These are phyloP conservation scores for Cheilosia vernalis DNA, from an alignment of 2,888 invertebrate species.

Conservation along the genomic window DNA sequence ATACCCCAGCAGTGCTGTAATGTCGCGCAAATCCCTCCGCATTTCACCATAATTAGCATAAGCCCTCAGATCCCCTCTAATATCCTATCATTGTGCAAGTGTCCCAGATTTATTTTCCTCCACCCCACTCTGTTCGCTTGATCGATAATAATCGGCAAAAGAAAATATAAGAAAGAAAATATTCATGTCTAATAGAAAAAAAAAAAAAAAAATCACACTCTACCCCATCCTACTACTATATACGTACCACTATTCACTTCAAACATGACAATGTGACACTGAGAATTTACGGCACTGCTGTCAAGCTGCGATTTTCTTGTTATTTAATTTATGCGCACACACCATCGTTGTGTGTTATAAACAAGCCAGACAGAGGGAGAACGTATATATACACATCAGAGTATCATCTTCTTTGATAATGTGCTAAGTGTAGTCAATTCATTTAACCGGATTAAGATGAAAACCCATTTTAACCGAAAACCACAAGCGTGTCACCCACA, in stretches of 20 bases:
- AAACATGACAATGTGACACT: conserved; percentile 70
- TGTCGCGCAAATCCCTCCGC: neutral
- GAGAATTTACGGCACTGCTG: conserved; percentile 68
- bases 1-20: conserved; percentile 13
- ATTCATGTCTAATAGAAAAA: conserved; percentile 48
- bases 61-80: conserved; percentile 27
- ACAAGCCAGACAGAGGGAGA: neutral
- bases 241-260: conserved; percentile 16
- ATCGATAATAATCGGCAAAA: conserved; percentile 58
- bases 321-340: conserved; percentile 70
- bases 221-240: neutral
- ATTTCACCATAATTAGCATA: conserved; percentile 45
- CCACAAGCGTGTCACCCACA: conserved; percentile 47
- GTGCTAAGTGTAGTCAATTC: conserved; percentile 65
- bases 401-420: conserved; percentile 46
- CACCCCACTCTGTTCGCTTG: conserved; percentile 47
- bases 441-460: conserved; percentile 62
- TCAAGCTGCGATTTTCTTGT: conserved; percentile 69
- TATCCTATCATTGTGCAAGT: conserved; percentile 61
- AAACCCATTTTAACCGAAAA: conserved; percentile 37
- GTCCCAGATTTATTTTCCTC: conserved; percentile 51
- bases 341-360: conserved; percentile 12
- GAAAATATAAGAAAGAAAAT: conserved; percentile 10
- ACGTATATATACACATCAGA: neutral
- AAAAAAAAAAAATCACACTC: neutral